phyloP scores from a whole-genome alignment of 1,140 invertebrate species.

The Muscidifurax raptorellus region DNA sequence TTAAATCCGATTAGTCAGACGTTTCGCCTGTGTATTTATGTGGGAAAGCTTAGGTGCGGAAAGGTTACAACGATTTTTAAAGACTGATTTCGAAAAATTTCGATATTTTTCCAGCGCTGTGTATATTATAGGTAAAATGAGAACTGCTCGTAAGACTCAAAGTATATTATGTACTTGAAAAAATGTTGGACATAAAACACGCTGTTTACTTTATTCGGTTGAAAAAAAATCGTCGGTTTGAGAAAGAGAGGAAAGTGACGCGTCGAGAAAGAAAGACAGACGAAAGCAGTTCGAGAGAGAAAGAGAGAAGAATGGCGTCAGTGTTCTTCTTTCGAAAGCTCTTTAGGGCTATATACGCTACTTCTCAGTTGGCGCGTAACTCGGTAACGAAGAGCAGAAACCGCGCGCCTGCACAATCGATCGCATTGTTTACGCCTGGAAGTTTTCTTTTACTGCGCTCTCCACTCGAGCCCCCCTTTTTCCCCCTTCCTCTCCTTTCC shows the following conservation, averaged over 20 bases:
- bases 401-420: conserved; percentile 48
- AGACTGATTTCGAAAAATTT: no score
- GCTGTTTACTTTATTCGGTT: neutral
- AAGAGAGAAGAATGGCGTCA: conserved; percentile 53
- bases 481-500: neutral
- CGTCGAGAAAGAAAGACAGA: conserved; percentile 6
- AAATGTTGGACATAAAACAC: neutral
- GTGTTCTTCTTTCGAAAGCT: conserved; percentile 60
- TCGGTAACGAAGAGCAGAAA: conserved; percentile 66
- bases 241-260: neutral
- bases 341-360: conserved; percentile 34
- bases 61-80: neutral
- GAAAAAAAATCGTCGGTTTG: neutral
- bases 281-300: neutral
- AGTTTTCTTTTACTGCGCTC: conserved; percentile 19
- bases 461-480: neutral
- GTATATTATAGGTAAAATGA: no score
- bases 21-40: neutral
- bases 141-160: no score
- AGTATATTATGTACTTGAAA: neutral
- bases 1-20: neutral
- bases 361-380: conserved; percentile 45
- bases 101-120: no score
- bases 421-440: conserved; percentile 39
- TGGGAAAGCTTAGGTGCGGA: neutral